phyloP scores from a whole-genome alignment of 2,888 invertebrate species.

The Hemicrepidius hirtus region DNA sequence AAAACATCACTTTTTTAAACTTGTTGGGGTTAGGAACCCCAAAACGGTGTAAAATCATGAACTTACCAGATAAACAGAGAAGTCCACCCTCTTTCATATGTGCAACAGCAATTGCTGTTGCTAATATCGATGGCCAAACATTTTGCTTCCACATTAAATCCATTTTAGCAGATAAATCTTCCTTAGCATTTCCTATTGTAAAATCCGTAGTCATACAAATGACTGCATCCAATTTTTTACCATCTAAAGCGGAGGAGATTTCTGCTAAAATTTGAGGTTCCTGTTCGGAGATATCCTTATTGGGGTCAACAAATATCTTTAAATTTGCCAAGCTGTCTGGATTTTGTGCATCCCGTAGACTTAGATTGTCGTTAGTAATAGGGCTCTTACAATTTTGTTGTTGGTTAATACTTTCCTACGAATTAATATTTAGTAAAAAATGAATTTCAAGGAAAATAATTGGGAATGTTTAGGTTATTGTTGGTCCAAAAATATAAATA shows the following conservation, averaged over 20 bases:
- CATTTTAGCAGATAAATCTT: conserved; percentile 89
- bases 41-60: too few species aligned
- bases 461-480: background rate
- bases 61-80: conserved; percentile 80
- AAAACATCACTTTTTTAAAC: too few species aligned
- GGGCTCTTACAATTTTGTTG: background rate
- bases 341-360: conserved; percentile 72
- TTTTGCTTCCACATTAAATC: conserved; percentile 97
- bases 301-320: conserved; percentile 86
- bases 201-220: conserved; percentile 98
- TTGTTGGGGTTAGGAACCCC: too few species aligned
- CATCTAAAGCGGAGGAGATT: conserved; percentile 78
- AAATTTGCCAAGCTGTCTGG: conserved; percentile 81
- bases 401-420: too few species aligned
- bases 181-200: conserved; percentile 92
- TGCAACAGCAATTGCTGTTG: conserved; percentile 87
- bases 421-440: too few species aligned
- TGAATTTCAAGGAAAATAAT: too few species aligned
- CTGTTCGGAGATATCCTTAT: conserved; percentile 83
- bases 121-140: conserved; percentile 93
- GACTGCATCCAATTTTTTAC: conserved; percentile 90
- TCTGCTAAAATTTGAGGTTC: conserved; percentile 80
- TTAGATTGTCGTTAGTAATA: conserved; percentile 12
- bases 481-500: background rate
- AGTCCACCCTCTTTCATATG: conserved; percentile 89